Evolutionary conservation across 1,140 invertebrate genomes (phyloP).

Genomic region (Halotydeus destructor): DNA sequence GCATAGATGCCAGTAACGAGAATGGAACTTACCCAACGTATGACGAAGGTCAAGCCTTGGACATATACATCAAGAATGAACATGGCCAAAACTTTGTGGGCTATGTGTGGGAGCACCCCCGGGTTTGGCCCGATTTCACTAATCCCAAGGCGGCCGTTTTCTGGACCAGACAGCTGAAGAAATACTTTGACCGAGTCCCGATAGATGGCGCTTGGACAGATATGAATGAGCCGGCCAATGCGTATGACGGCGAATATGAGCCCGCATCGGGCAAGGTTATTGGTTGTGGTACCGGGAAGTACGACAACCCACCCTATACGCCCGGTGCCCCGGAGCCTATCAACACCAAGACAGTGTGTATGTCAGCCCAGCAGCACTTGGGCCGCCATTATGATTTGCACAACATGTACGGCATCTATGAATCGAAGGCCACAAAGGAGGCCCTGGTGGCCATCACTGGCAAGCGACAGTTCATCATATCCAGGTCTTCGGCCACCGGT

Average conservation of each 20-base stretch:
- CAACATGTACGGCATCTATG: conserved; percentile 54
- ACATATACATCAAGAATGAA: conserved; percentile 20
- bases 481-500: conserved; percentile 56
- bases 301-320: conserved; percentile 45
- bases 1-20: conserved; percentile 18
- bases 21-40: conserved; percentile 20
- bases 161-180: conserved; percentile 45
- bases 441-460: background rate
- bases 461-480: conserved; percentile 52
- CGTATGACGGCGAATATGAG: background rate
- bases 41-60: conserved; percentile 19
- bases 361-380: conserved; percentile 45
- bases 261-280: background rate
- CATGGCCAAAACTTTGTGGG: conserved; percentile 8
- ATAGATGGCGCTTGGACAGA: conserved; percentile 62
- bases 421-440: conserved; percentile 43
- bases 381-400: conserved; percentile 50
- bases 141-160: conserved; percentile 47
- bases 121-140: conserved; percentile 63
- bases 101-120: conserved; percentile 18
- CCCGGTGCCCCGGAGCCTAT: conserved; percentile 31
- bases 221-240: conserved; percentile 18
- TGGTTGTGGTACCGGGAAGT: conserved; percentile 33
- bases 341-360: conserved; percentile 51
- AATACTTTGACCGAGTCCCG: conserved; percentile 36